Evolutionary conservation across 2,113 vertebrate species (phyloP).

Genomic region (Chaenocephalus aceratus): DNA sequence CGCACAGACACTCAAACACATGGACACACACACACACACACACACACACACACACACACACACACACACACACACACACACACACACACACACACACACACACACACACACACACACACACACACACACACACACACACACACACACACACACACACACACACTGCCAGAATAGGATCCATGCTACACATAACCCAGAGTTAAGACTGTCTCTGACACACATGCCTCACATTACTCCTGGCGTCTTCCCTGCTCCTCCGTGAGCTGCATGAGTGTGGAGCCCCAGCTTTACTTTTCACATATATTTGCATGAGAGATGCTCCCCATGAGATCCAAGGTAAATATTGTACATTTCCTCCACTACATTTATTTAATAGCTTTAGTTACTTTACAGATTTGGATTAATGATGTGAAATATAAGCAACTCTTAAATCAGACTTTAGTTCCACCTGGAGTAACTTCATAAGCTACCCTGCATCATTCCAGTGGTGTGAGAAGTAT

Average conservation of each 20-base stretch:
- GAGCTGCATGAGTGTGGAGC: constrained; percentile 9
- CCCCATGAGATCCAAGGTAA: constrained; percentile 15
- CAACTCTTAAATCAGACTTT: too few relatives aligned
- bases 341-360: too few relatives aligned
- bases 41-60: constrained; percentile 5
- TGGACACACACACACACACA: constrained; percentile 7
- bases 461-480: too few relatives aligned
- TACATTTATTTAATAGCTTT: too few relatives aligned
- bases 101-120: constrained; percentile 10
- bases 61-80: constrained; percentile 3
- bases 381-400: too few relatives aligned
- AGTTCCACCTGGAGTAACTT: too few relatives aligned
- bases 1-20: constrained; percentile 31
- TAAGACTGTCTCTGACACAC: constrained; percentile 60
- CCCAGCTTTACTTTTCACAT: constrained; percentile 24
- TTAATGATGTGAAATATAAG: too few relatives aligned
- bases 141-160: constrained; percentile 9
- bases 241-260: constrained; percentile 39
- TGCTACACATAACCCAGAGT: constrained; percentile 26
- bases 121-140: constrained; percentile 12
- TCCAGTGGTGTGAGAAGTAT: too few relatives aligned
- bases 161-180: constrained; percentile 46
- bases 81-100: constrained; percentile 7
- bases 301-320: constrained; percentile 17
- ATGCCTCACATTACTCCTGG: constrained; percentile 71